A percentile compares a stretch with the other conserved stretches of the same genome.
Conservation (phyloP, 2,888 invertebrate genomes). For the Drosophila macrospina region DNA sequence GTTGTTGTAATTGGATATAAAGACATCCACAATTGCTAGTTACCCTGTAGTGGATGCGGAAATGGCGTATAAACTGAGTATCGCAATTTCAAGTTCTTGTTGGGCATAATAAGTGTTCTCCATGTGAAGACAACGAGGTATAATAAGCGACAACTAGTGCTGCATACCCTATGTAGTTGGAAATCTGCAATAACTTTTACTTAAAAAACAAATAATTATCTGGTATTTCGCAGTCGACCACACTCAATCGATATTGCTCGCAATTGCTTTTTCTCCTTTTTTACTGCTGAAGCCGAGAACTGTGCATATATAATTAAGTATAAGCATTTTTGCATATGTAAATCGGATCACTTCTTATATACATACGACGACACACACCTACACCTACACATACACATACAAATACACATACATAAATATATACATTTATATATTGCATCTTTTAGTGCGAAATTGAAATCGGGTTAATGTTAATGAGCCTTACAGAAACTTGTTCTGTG, state of each 20-base stretch:
- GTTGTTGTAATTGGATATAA: no score
- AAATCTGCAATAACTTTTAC: neutral
- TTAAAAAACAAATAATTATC: neutral
- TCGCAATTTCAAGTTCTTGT: no score
- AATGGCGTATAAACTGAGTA: no score
- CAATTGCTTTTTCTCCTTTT: constrained; percentile 1
- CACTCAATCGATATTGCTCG: neutral
- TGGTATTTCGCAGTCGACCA: neutral
- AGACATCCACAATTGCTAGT: no score
- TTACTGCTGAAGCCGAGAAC: constrained; percentile 24
- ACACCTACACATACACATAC: neutral
- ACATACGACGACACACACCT: neutral
- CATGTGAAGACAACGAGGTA: no score
- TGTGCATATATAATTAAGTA: constrained; percentile 16
- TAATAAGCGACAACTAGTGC: no score
- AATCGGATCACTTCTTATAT: constrained; percentile 11
- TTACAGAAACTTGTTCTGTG: constrained; percentile 66
- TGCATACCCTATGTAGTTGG: no score
- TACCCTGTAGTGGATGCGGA: no score
- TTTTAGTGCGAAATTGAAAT: constrained; percentile 53
- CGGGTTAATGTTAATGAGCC: constrained; percentile 74
- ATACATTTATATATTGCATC: constrained; percentile 23
- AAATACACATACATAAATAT: neutral
- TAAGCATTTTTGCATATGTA: constrained; percentile 4
- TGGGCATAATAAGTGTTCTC: no score